Evolutionary conservation across 2,888 invertebrate genomes (phyloP).

Genomic region (Cosmia trapezina): DNA sequence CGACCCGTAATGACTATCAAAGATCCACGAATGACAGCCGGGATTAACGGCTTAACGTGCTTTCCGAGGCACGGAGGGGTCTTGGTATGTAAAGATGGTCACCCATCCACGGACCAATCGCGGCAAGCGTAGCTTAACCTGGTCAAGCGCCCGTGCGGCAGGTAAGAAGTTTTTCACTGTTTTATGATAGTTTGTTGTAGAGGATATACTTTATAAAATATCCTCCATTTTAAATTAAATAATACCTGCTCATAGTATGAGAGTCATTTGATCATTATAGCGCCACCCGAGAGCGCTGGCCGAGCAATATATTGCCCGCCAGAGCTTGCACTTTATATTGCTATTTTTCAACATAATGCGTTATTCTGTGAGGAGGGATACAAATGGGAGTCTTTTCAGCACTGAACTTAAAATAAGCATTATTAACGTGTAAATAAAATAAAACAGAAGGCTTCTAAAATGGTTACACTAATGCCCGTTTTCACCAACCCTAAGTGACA

Average conservation of each 20-base stretch:
- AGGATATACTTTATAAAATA: slow-evolving; percentile 28
- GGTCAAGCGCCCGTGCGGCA: too few relatives aligned
- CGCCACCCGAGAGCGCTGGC: slow-evolving; percentile 9
- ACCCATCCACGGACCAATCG: too few relatives aligned
- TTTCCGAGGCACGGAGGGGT: too few relatives aligned
- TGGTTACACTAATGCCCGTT: background rate
- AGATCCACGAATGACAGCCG: too few relatives aligned
- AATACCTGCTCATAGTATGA: slow-evolving; percentile 29
- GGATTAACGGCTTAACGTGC: too few relatives aligned
- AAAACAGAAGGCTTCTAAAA: background rate
- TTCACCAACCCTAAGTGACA: too few relatives aligned
- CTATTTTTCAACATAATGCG: slow-evolving; percentile 48
- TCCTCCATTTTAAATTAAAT: slow-evolving; percentile 45
- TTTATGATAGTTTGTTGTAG: background rate
- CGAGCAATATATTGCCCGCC: slow-evolving; percentile 37
- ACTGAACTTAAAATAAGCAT: background rate
- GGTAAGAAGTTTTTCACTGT: background rate
- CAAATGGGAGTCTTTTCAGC: slow-evolving; percentile 2
- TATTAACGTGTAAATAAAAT: background rate
- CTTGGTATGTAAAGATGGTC: too few relatives aligned
- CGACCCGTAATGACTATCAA: too few relatives aligned
- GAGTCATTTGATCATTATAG: slow-evolving; percentile 38
- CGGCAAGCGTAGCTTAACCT: too few relatives aligned
- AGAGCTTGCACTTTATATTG: slow-evolving; percentile 46
- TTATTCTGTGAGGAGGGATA: slow-evolving; percentile 21